Conservation (phyloP, 2,888 invertebrate genomes). For the Drepanosiphum platanoidis region DNA sequence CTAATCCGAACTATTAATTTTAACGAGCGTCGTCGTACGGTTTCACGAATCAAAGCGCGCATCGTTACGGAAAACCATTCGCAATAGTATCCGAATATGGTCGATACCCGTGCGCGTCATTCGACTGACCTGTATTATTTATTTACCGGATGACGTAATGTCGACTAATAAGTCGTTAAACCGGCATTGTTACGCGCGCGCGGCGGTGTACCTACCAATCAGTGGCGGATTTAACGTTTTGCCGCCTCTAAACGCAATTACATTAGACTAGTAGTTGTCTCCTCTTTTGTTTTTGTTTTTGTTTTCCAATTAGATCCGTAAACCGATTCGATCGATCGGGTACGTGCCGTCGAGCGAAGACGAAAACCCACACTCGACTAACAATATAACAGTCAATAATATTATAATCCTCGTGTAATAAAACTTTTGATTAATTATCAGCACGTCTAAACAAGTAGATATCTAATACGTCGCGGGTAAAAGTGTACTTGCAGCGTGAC, state of each 20-base stretch:
- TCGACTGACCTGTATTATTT: constrained; percentile 7
- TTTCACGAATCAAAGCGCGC: neutral
- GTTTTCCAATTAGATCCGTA: too few species aligned
- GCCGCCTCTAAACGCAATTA: neutral
- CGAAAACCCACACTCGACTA: too few species aligned
- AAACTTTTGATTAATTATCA: too few species aligned
- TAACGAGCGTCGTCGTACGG: neutral
- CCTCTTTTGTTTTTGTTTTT: too few species aligned
- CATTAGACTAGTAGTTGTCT: too few species aligned
- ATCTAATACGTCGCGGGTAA: too few species aligned
- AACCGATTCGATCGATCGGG: too few species aligned
- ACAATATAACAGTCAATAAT: too few species aligned
- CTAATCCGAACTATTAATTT: neutral
- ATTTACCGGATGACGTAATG: neutral
- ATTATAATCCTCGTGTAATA: too few species aligned
- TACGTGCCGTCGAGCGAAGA: too few species aligned
- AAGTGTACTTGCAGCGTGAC: too few species aligned
- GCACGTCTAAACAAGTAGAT: too few species aligned
- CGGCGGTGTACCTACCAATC: neutral
- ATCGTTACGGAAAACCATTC: constrained; percentile 9
- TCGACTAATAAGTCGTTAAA: constrained; percentile 5
- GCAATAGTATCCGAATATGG: neutral
- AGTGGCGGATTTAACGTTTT: neutral
- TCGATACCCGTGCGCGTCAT: neutral
- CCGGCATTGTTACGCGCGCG: neutral